Evolutionary conservation across 2,888 invertebrate species (phyloP).

Genomic region (Drosophila recens): DNA sequence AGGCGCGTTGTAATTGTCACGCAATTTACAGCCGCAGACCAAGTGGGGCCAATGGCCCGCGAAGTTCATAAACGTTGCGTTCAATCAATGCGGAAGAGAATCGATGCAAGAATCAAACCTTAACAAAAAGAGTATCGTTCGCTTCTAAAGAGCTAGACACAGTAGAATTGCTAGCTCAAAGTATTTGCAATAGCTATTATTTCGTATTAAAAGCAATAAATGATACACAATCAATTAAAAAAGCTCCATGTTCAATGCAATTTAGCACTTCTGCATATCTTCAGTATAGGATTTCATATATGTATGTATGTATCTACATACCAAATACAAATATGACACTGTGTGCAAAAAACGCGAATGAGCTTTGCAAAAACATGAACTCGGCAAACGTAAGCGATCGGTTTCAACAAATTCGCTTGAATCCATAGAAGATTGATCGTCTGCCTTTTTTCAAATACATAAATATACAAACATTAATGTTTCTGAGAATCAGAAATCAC

Average conservation of each 20-base stretch:
- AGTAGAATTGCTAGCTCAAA: neutral
- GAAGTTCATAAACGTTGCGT: neutral
- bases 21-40: conserved; percentile 34
- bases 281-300: neutral
- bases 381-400: neutral
- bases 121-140: conserved; percentile 3
- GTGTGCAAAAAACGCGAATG: neutral
- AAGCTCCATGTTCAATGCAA: neutral
- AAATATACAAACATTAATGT: neutral
- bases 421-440: conserved; percentile 5
- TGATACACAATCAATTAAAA: conserved; percentile 8
- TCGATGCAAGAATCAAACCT: conserved; percentile 9
- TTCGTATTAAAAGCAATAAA: neutral
- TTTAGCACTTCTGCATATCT: neutral
- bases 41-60: conserved; percentile 42
- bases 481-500: conserved; percentile 15
- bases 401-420: conserved; percentile 13
- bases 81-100: conserved; percentile 45
- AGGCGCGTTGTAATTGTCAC: conserved; percentile 45
- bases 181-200: too few relatives aligned
- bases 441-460: neutral
- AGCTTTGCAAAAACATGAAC: neutral
- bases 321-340: neutral
- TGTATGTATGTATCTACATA: too few relatives aligned
- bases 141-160: neutral